Percentiles rank a stretch among this genome's conserved stretches.
phyloP scores from a whole-genome alignment of 2,888 invertebrate species.

The Pilophorus perplexus region DNA sequence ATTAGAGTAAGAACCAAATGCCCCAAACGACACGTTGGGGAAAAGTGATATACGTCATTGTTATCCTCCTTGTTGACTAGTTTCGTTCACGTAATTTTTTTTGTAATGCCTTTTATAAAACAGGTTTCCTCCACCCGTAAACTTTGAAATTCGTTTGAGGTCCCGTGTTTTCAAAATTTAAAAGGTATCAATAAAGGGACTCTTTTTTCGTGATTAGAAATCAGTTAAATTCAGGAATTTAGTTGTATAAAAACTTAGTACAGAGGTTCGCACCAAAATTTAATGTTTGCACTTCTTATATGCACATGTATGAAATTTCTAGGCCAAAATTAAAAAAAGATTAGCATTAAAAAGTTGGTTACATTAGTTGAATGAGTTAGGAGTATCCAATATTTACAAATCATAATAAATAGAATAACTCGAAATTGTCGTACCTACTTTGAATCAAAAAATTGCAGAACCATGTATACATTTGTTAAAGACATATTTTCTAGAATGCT shows the following conservation, averaged over 20 bases:
- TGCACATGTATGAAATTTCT: conserved; percentile 46
- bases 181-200: conserved; percentile 6
- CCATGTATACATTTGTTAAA: conserved; percentile 47
- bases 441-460: conserved; percentile 44
- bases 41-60: conserved; percentile 37
- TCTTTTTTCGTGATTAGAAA: conserved; percentile 13
- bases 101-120: conserved; percentile 14
- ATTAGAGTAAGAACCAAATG: conserved; percentile 39
- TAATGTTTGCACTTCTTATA: conserved; percentile 46
- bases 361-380: conserved; percentile 42
- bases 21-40: background rate
- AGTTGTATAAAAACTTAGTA: conserved; percentile 33
- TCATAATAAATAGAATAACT: conserved; percentile 41
- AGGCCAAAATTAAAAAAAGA: conserved; percentile 43
- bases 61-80: conserved; percentile 35
- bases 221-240: conserved; percentile 32
- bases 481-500: conserved; percentile 47
- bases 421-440: conserved; percentile 38
- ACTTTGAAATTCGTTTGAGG: background rate
- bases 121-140: conserved; percentile 3
- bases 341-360: conserved; percentile 37
- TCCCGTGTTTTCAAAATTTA: conserved; percentile 19
- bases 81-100: conserved; percentile 30
- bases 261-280: conserved; percentile 46
- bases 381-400: conserved; percentile 42